Conservation (phyloP, 2,113 vertebrate species). For the Eubucco bourcierii region DNA sequence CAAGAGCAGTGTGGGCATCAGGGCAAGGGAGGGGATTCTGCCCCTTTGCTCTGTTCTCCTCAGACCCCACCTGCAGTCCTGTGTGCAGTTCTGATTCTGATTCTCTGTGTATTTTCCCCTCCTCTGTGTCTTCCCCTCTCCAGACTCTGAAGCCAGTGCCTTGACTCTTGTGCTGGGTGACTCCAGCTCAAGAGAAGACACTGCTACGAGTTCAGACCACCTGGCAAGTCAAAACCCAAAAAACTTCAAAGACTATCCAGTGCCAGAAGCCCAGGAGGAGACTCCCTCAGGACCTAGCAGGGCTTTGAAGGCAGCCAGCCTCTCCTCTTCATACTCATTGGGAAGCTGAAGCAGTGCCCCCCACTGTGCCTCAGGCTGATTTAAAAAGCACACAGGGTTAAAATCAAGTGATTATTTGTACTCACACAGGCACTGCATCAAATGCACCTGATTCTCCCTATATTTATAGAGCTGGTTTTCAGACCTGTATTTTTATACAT, state of each 20-base stretch:
- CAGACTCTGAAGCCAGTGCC: slow-evolving; percentile 51
- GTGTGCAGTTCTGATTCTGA: too few relatives aligned
- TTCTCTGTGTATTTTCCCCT: neutral
- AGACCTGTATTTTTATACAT: neutral
- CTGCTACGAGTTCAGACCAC: slow-evolving; percentile 73
- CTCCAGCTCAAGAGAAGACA: slow-evolving; percentile 50
- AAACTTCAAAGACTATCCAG: slow-evolving; percentile 77
- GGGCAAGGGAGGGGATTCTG: too few relatives aligned
- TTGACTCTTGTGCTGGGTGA: slow-evolving; percentile 35
- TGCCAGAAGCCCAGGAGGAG: slow-evolving; percentile 68
- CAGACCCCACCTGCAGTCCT: too few relatives aligned
- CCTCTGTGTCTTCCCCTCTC: slow-evolving; percentile 46
- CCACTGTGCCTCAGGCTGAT: slow-evolving; percentile 52
- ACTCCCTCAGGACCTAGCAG: slow-evolving; percentile 58
- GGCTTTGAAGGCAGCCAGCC: slow-evolving; percentile 71
- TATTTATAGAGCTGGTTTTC: neutral
- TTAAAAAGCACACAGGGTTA: slow-evolving; percentile 28
- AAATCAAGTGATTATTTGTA: slow-evolving; percentile 60
- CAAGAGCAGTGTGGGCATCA: too few relatives aligned
- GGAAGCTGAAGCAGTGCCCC: slow-evolving; percentile 38
- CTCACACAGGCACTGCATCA: neutral
- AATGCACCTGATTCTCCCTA: neutral
- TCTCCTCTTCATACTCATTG: slow-evolving; percentile 18
- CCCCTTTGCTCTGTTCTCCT: too few relatives aligned
- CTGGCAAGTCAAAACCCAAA: slow-evolving; percentile 77